These are phyloP conservation scores for Andrena cerasifolii DNA, from an alignment of 1,140 invertebrate genomes.

Conservation along the genomic window DNA sequence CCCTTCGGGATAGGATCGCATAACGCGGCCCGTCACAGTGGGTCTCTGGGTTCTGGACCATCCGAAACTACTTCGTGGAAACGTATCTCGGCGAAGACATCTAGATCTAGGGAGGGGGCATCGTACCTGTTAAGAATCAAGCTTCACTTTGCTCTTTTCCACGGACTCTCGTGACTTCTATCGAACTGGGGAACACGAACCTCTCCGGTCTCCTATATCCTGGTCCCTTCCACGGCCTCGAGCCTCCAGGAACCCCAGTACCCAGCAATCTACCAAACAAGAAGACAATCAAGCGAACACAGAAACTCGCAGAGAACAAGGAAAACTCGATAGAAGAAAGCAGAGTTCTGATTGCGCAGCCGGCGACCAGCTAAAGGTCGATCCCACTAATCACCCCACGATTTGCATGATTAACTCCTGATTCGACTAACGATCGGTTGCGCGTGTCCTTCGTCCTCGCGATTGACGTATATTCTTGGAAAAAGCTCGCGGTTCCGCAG, in stretches of 20 bases:
- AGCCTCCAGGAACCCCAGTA: no score
- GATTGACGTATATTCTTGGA: neutral
- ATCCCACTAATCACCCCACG: constrained; percentile 33
- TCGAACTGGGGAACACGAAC: constrained; percentile 2
- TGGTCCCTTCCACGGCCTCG: neutral
- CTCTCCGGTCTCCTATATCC: neutral
- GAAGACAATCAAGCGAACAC: neutral
- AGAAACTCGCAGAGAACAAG: neutral
- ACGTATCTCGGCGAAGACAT: constrained; percentile 60
- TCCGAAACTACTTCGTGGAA: constrained; percentile 65
- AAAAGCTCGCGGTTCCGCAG: constrained; percentile 8
- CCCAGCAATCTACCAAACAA: no score
- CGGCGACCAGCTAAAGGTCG: constrained; percentile 44
- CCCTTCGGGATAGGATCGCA: constrained; percentile 63
- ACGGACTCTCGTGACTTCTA: neutral
- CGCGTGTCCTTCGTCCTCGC: constrained; percentile 12
- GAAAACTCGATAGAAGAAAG: neutral
- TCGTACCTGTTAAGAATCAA: constrained; percentile 57
- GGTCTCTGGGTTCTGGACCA: constrained; percentile 55
- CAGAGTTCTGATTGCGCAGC: constrained; percentile 1
- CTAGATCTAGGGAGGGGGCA: constrained; percentile 47
- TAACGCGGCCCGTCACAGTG: constrained; percentile 58
- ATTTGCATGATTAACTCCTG: constrained; percentile 52
- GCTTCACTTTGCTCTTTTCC: constrained; percentile 7
- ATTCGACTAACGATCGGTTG: constrained; percentile 49